These are phyloP conservation scores for Ochropacha duplaris DNA, from an alignment of 2,888 invertebrate genomes.

Conservation along the genomic window DNA sequence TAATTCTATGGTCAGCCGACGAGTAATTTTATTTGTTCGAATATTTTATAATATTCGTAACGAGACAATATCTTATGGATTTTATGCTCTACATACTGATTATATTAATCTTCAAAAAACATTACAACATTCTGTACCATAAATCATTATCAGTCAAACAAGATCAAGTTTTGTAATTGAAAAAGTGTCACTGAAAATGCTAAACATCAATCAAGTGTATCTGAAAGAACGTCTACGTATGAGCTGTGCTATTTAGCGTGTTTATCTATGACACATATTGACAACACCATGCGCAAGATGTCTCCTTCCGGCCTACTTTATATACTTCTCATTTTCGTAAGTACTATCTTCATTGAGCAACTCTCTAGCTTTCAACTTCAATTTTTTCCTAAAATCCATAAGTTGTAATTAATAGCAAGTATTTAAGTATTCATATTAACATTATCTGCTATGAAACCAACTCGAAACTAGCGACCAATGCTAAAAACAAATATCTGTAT, in stretches of 20 bases:
- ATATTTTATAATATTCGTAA: too few species aligned
- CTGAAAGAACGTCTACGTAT: constrained; percentile 37
- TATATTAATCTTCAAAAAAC: constrained; percentile 10
- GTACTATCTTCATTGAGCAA: constrained; percentile 44
- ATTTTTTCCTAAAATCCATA: background rate
- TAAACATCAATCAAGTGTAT: constrained; percentile 32
- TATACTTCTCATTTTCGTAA: constrained; percentile 51
- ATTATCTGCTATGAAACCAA: background rate
- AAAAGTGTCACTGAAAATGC: constrained; percentile 33
- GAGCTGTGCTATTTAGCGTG: constrained; percentile 38
- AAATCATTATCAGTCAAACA: constrained; percentile 17
- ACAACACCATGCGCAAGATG: constrained; percentile 40
- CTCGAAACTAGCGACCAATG: too few species aligned
- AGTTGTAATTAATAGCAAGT: background rate
- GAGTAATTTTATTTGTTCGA: background rate
- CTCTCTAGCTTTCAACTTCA: background rate
- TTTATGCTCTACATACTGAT: background rate
- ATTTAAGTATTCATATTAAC: background rate
- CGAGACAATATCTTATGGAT: background rate
- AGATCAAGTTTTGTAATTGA: constrained; percentile 25
- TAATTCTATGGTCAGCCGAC: too few species aligned
- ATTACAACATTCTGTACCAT: constrained; percentile 19
- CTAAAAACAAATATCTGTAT: background rate
- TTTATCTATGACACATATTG: constrained; percentile 28
- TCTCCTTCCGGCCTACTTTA: constrained; percentile 56